Conservation (phyloP, 2,888 invertebrate genomes). For the Prosapia bicincta region DNA sequence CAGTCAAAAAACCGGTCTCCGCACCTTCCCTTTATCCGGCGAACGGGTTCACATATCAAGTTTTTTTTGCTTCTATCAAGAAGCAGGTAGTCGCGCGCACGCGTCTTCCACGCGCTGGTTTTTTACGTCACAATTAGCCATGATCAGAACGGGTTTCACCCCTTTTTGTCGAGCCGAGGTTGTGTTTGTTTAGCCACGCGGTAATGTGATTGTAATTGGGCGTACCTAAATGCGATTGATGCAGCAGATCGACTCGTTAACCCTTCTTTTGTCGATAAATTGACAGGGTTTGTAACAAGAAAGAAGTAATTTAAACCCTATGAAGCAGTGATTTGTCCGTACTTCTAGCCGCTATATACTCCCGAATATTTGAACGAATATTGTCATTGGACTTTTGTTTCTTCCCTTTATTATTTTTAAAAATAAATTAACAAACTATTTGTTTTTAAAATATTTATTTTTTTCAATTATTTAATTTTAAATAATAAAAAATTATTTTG, state of each 20-base stretch:
- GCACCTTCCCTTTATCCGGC: background rate
- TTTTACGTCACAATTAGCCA: background rate
- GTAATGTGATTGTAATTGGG: conserved; percentile 25
- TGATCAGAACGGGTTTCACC: background rate
- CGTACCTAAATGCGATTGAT: conserved; percentile 11
- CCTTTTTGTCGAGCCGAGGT: background rate
- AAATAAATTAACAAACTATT: no score
- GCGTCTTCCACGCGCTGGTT: background rate
- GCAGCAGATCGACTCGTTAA: background rate
- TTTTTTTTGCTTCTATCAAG: background rate
- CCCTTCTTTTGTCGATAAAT: background rate
- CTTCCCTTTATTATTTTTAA: no score
- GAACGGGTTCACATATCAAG: background rate
- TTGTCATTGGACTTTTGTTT: no score
- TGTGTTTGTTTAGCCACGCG: background rate
- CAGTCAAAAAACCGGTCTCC: background rate
- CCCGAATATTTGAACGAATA: no score
- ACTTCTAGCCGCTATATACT: no score
- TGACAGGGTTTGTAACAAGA: background rate
- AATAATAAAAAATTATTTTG: no score
- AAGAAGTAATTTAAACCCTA: background rate
- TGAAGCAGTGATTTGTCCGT: no score
- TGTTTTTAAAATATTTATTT: no score
- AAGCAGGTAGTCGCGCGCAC: background rate
- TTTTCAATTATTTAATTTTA: no score